phyloP scores from a whole-genome alignment of 2,113 vertebrate species.

The Psittacara wagleri region DNA sequence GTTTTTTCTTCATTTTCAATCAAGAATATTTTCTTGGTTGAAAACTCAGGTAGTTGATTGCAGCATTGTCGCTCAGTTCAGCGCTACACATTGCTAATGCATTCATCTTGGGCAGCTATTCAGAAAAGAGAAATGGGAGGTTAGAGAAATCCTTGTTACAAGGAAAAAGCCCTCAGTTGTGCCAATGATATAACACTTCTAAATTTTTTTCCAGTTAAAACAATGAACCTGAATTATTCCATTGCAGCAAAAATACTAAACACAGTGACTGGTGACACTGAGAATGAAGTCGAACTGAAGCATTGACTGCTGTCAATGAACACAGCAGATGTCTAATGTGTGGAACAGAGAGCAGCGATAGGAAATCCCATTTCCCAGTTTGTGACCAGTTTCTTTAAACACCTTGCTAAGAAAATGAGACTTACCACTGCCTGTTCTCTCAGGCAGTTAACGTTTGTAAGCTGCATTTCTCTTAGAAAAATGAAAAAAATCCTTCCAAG shows the following conservation, averaged over 20 bases:
- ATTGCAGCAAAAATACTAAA: neutral
- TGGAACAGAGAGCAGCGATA: neutral
- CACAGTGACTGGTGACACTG: neutral
- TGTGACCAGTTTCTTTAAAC: neutral
- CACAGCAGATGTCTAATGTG: accelerated
- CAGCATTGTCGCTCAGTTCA: neutral
- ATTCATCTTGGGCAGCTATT: neutral
- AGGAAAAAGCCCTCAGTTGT: neutral
- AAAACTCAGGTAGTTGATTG: neutral
- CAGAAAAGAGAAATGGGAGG: neutral
- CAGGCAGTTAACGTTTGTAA: neutral
- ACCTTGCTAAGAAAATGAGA: neutral
- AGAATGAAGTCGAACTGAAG: neutral
- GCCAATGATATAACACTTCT: neutral
- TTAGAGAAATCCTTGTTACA: neutral
- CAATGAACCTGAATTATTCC: neutral
- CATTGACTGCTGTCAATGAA: neutral
- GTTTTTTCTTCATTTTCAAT: neutral
- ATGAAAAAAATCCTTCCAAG: neutral
- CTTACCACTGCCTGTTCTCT: neutral
- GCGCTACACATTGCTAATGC: neutral
- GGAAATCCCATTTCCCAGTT: neutral
- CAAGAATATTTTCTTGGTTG: neutral
- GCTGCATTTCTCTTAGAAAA: neutral
- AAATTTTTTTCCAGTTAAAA: neutral